phyloP scores from a whole-genome alignment of 2,888 invertebrate species.

The Apocheima hispidaria region DNA sequence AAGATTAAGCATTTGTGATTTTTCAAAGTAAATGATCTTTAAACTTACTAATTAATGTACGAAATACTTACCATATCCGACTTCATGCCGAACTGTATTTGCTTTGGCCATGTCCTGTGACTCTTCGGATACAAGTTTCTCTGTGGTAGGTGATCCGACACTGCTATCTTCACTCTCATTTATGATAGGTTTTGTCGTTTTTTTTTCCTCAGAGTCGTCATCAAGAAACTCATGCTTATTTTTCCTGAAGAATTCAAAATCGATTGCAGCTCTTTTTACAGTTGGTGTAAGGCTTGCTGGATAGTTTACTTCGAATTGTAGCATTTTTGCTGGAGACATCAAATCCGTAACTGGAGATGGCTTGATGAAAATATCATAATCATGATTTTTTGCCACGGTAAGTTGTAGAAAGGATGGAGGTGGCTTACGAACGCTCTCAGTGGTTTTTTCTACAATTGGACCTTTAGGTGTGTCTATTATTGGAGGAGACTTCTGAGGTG shows the following conservation, averaged over 20 bases:
- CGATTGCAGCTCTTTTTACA: slow-evolving; percentile 77
- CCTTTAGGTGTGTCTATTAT: slow-evolving; percentile 64
- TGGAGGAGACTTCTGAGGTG: slow-evolving; percentile 52
- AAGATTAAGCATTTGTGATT: neutral
- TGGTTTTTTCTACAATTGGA: slow-evolving; percentile 41
- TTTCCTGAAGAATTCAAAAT: slow-evolving; percentile 77
- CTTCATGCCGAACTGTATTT: slow-evolving; percentile 77
- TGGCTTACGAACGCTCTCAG: slow-evolving; percentile 48
- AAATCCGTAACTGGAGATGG: slow-evolving; percentile 73
- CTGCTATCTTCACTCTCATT: slow-evolving; percentile 32
- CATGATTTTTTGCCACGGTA: slow-evolving; percentile 65
- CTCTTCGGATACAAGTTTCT: slow-evolving; percentile 54
- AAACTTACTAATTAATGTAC: too few relatives aligned
- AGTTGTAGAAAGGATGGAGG: slow-evolving; percentile 65
- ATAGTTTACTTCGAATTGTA: slow-evolving; percentile 74
- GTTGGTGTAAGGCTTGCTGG: slow-evolving; percentile 73
- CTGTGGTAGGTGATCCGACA: slow-evolving; percentile 36
- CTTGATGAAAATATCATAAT: slow-evolving; percentile 70
- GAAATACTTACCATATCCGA: slow-evolving; percentile 75
- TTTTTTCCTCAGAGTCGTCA: slow-evolving; percentile 46
- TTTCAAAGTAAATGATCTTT: too few relatives aligned
- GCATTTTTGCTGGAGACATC: slow-evolving; percentile 81
- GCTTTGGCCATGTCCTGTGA: slow-evolving; percentile 73
- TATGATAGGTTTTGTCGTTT: neutral
- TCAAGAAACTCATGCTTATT: slow-evolving; percentile 70